Evolutionary conservation across 2,113 vertebrate species (phyloP), one percentile per base, ranked within the genome.

Genomic region (Atrichornis clamosus): DNA sequence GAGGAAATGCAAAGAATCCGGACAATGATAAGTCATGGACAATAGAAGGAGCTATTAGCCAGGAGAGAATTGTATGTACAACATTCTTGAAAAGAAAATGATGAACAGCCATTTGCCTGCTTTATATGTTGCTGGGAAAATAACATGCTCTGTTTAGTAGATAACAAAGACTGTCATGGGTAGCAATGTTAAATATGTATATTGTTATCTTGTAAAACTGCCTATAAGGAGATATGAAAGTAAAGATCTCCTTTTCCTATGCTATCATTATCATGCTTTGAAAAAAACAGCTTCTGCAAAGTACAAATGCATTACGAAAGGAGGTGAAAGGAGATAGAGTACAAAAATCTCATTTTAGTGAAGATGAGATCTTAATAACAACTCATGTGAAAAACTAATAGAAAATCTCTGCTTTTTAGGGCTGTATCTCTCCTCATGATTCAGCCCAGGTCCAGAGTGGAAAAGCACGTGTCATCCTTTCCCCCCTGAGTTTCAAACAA

Each of bases 281-380:
- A 95, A 96, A 97, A 98, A 98, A 58, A 87, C 70, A 87, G 90
- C 91, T 98, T 96, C 95, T 96, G 88, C 68, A 93, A 96, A 93
- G 72, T 77, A 95, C 87, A 97, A 97, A 93, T 79, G 88, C 70
- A 96, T 95, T 95, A 94, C 85, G 73, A 75, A 89, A 89, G 96
- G 97, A 95, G 96, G 94, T 98, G 96, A 98, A 98, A 98, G 98
- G 99, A 99, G 97, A 98, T 95, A 98, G 98, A 98, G 97, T 98
- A 98, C 98, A 98, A 98, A 93, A 99, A 98, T 98, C 98, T 98
- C 97, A 98, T 98, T 98, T 99, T 98, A 99, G 98, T 98, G 98
- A 98, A 98, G 97, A 99, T 98, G 98, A 99, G 98, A 98, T 99
- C 79, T 77, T 76, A 90, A 73, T 39, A 33, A 55, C 2, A 49